A percentile compares a stretch with the other conserved stretches of the same genome.
Conservation (phyloP, 2,888 invertebrate species). For the Netelia fuscicornis region DNA sequence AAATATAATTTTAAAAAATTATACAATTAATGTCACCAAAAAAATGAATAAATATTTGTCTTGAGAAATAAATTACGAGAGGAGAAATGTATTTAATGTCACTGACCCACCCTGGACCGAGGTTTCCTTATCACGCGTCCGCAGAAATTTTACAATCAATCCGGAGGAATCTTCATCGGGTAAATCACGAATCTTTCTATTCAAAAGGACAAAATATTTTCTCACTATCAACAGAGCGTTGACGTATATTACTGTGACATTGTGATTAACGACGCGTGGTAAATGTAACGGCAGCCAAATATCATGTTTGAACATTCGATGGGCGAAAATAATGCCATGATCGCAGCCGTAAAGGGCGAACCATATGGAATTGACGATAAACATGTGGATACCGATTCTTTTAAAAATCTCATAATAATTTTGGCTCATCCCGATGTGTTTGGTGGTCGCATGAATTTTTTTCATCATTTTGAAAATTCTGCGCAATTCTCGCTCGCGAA, state of each 20-base stretch:
- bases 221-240: slow-evolving; percentile 5
- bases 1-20: not conserved
- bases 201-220: slow-evolving; percentile 32
- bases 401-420: not conserved
- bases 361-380: slow-evolving; percentile 12
- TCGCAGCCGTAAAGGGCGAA: slow-evolving; percentile 18
- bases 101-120: not conserved
- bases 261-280: slow-evolving; percentile 36
- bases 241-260: slow-evolving; percentile 30
- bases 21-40: no score
- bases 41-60: no score
- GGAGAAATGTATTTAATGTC: not conserved
- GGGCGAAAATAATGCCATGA: slow-evolving; percentile 2
- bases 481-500: slow-evolving; percentile 32
- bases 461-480: slow-evolving; percentile 28
- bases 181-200: slow-evolving; percentile 25
- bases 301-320: not conserved
- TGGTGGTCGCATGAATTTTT: slow-evolving; percentile 13
- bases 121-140: not conserved
- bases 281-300: slow-evolving; percentile 49
- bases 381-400: not conserved
- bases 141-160: not conserved
- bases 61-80: no score
- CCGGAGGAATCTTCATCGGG: not conserved
- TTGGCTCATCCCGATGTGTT: slow-evolving; percentile 17